These are phyloP conservation scores for Eulemur rufifrons DNA, from an alignment of 2,113 vertebrate genomes.

Conservation along the genomic window DNA sequence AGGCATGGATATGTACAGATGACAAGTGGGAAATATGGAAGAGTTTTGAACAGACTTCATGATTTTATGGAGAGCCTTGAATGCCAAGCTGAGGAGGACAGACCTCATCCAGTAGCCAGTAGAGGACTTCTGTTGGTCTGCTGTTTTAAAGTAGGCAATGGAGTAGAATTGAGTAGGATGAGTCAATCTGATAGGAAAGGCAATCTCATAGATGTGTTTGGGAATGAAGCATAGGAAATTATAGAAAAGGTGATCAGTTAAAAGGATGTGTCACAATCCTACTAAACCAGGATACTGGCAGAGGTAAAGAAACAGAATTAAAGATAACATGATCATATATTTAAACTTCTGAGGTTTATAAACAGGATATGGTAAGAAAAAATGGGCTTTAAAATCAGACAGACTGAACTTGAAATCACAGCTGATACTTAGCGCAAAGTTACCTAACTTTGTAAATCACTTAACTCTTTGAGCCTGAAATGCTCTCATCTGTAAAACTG, in stretches of 20 bases:
- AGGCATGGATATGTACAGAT: neutral
- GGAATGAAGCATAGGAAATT: neutral
- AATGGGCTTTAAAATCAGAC: neutral
- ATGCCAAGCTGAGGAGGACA: neutral
- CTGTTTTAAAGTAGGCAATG: neutral
- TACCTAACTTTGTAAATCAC: neutral
- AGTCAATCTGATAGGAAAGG: neutral
- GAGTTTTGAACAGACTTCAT: neutral
- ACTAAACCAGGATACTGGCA: neutral
- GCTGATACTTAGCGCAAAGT: neutral
- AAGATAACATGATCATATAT: neutral
- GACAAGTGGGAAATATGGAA: neutral
- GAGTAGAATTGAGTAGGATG: neutral
- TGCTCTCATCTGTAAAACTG: neutral
- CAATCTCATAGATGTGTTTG: neutral
- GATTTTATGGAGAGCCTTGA: neutral
- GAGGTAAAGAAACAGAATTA: neutral
- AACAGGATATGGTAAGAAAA: neutral
- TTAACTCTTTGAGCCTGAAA: neutral
- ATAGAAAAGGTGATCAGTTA: conserved; percentile 1
- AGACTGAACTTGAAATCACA: neutral
- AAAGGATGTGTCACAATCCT: neutral
- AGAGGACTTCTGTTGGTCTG: neutral
- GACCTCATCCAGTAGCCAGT: neutral
- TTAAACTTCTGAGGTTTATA: conserved; percentile 12